Evolutionary conservation across 2,797 vertebrate species (phyloP).

Genomic region (Myoxocephalus aenaeus): DNA sequence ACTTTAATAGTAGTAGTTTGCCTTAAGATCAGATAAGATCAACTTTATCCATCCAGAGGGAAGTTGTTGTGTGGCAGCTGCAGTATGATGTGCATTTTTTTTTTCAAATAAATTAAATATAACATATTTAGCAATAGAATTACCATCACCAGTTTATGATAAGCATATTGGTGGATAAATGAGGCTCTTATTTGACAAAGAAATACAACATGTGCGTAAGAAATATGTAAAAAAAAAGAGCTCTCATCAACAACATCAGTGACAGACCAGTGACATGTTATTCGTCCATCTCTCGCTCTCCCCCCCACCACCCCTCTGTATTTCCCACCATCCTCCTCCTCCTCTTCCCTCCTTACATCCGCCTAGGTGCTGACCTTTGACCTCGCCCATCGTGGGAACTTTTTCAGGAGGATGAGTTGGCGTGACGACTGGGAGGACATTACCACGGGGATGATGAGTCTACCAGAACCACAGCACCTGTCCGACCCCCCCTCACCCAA

Average conservation of each 20-base stretch:
- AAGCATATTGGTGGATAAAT: not conserved
- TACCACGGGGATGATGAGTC: conserved; percentile 69
- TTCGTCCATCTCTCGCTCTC: not conserved
- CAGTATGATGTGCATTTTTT: not conserved
- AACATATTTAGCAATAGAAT: not conserved
- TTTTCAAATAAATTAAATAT: not conserved
- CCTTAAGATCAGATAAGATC: not conserved
- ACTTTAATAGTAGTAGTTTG: not conserved
- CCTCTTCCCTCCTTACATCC: conserved; percentile 28
- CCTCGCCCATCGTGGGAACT: conserved; percentile 70
- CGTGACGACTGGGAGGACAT: conserved; percentile 68
- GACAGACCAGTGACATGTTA: not conserved
- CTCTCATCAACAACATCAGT: not conserved
- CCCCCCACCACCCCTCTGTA: not conserved
- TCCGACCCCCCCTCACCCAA: conserved; percentile 23
- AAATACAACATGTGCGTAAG: not conserved
- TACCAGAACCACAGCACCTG: conserved; percentile 71
- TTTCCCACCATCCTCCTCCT: not conserved
- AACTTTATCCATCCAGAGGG: not conserved
- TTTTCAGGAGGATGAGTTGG: conserved; percentile 62
- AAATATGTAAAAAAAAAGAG: not conserved
- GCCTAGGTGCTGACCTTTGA: conserved; percentile 58
- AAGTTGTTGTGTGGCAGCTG: not conserved
- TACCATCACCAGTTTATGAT: not conserved
- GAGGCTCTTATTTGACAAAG: not conserved